Base-by-base conservation (phyloP, 1,140 invertebrate species). In the Chelonus insularis region DNA sequence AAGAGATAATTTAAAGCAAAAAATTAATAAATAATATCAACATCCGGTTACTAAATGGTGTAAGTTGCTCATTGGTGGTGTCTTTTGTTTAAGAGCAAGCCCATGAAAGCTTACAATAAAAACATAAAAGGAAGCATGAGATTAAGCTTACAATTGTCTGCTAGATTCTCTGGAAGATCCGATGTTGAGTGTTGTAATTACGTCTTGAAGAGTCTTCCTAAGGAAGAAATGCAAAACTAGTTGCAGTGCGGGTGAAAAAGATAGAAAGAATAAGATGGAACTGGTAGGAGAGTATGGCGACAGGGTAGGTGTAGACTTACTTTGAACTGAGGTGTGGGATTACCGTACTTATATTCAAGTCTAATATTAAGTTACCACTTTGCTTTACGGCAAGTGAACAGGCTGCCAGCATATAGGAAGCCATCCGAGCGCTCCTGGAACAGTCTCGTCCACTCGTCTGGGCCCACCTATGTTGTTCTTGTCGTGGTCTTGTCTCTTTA, bases 341-440 rank as follows among this genome's bases (percentile, higher is more conserved):
- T 81, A 81, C 79, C 76, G 73, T 79, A 79, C 77, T 79, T 79
- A 78, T 79, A 80, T 80, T 80, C 78, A 79, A 73, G 69, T 76
- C 74, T 75, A 78, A 80, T 79, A 80, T 82, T 81, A 76, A 79
- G 75, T 82, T 82, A 82, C 80, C 78, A 75, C 78, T 81, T 79
- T 79, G 76, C 77, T 81, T 82, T 79, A 79, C 78, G 80, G 71
- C 79, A 80, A 80, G 76, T 80, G 80, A 81, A 81, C 79, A 81
- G 75, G 72, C 73, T 76, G 79, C 78, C 80, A 72, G 80, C 79
- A 81, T 81, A 82, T 82, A 82, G 80, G 79, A 80, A 81, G 78
- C 79, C 78, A 80, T 80, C 76, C 69, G 77, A 76, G 71, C 70
- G 72, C 68, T 68, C 66, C 65, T 73, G 75, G 68, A 76, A 78